These are phyloP conservation scores for Tragelaphus strepsiceros DNA, from an alignment of 2,113 vertebrate species.

Conservation along the genomic window DNA sequence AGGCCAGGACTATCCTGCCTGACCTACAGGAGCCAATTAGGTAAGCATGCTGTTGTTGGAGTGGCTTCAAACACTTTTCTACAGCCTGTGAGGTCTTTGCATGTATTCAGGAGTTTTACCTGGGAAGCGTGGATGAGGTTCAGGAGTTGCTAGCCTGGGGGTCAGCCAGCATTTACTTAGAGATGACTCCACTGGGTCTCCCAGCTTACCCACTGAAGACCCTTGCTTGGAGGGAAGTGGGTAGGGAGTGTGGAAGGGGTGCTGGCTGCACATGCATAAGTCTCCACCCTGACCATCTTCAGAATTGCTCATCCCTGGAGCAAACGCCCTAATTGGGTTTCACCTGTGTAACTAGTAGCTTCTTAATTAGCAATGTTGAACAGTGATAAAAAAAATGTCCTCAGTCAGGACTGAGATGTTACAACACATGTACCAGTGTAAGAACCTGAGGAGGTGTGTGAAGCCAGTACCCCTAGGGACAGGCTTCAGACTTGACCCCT, in stretches of 20 bases:
- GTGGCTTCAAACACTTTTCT: not conserved
- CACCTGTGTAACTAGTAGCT: not conserved
- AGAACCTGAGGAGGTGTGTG: not conserved
- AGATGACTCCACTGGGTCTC: not conserved
- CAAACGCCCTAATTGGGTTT: not conserved
- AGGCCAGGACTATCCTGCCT: not conserved
- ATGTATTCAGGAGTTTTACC: not conserved
- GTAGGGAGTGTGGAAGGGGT: not conserved
- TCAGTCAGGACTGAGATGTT: not conserved
- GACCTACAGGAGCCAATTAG: not conserved
- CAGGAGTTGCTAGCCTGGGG: not conserved
- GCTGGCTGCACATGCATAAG: not conserved
- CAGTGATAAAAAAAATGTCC: not conserved
- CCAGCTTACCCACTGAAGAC: not conserved
- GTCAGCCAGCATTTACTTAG: not conserved
- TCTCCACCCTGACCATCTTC: not conserved
- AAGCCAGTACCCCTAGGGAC: not conserved
- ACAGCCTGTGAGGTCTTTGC: not conserved
- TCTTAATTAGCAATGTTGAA: not conserved
- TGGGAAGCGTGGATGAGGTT: not conserved
- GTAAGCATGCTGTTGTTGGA: fast-evolving
- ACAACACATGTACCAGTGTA: not conserved
- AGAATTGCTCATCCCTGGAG: not conserved
- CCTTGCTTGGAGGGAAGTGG: not conserved
- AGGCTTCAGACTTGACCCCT: not conserved